These are phyloP conservation scores for Glaucidium brasilianum DNA, from an alignment of 2,113 vertebrate species.

Conservation along the genomic window DNA sequence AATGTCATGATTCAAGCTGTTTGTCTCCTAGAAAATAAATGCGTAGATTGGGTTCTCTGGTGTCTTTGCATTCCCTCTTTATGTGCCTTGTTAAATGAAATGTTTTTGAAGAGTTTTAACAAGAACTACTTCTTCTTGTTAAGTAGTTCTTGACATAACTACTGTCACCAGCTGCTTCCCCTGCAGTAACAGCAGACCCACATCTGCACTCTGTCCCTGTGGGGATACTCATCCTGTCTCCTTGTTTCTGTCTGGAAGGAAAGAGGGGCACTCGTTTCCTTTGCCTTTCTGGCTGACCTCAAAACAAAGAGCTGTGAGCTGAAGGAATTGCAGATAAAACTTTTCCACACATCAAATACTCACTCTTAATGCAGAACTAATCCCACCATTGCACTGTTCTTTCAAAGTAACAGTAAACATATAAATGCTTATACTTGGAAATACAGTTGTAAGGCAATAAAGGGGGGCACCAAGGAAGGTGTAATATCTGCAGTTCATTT, in stretches of 20 bases:
- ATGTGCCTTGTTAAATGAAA: not conserved
- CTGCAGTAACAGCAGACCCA: not conserved
- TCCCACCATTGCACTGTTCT: accelerated
- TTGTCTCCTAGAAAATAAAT: not conserved
- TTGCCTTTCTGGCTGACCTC: not conserved
- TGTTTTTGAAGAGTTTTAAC: not conserved
- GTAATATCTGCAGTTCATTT: not conserved
- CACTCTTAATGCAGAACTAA: not conserved
- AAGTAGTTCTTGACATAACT: not conserved
- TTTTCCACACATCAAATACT: not conserved
- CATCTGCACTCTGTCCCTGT: not conserved
- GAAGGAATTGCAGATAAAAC: not conserved
- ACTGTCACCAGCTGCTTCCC: not conserved
- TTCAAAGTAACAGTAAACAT: not conserved
- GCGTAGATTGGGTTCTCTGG: not conserved
- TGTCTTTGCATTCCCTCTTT: not conserved
- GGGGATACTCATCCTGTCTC: not conserved
- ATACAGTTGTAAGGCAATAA: not conserved
- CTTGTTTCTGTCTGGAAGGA: not conserved
- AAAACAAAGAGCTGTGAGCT: conserved; percentile 14
- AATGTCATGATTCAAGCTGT: not conserved
- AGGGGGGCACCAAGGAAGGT: not conserved
- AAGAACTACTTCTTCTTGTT: not conserved
- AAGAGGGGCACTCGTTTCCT: not conserved
- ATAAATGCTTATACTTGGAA: not conserved